Percentiles rank a stretch among this genome's conserved stretches.
These are phyloP conservation scores for Condylura cristata DNA, from an alignment of 2,113 vertebrate genomes.

Conservation along the genomic window DNA sequence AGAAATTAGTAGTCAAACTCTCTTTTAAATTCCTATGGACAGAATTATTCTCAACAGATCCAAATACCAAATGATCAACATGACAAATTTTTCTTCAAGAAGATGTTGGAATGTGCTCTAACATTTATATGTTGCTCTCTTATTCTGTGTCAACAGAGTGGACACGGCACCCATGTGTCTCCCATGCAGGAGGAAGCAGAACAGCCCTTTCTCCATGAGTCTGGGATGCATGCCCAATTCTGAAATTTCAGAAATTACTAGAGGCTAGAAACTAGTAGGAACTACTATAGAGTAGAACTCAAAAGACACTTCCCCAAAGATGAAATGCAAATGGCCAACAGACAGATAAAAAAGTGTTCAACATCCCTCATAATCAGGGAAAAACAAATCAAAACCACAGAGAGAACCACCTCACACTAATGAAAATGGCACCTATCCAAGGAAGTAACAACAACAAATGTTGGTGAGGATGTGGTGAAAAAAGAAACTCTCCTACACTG, in stretches of 20 bases:
- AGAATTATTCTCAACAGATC: background rate
- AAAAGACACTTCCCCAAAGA: no score
- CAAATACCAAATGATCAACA: background rate
- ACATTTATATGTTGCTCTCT: background rate
- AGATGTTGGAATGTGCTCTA: background rate
- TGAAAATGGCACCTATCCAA: no score
- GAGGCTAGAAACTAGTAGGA: no score
- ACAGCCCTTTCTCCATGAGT: background rate
- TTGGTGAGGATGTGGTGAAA: no score
- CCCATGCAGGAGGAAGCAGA: background rate
- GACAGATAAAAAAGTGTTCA: no score
- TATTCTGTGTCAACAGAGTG: background rate
- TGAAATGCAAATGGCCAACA: no score
- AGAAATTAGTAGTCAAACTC: background rate
- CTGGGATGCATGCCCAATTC: background rate
- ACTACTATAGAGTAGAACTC: no score
- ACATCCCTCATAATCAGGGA: no score
- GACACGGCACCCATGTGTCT: background rate
- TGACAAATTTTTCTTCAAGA: background rate
- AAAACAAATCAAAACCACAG: no score
- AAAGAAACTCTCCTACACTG: no score
- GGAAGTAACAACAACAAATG: no score
- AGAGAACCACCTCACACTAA: no score
- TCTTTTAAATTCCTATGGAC: background rate
- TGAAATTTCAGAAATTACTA: background rate